These are phyloP conservation scores for Anhinga rufa DNA, from an alignment of 2,113 vertebrate species.

Conservation along the genomic window DNA sequence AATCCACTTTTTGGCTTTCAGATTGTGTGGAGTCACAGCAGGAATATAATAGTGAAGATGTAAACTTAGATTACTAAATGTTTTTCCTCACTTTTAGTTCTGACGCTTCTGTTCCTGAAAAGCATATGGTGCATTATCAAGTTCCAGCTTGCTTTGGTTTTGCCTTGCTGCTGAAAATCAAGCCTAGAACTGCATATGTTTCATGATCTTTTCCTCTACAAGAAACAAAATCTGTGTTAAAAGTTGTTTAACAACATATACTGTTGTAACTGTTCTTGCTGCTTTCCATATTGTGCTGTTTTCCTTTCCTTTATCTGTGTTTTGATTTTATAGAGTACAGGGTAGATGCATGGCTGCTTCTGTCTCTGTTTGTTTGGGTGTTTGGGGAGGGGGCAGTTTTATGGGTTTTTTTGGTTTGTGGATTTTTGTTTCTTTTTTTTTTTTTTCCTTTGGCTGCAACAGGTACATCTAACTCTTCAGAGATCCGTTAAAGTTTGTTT, in stretches of 20 bases:
- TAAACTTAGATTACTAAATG: background rate
- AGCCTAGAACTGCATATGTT: slow-evolving; percentile 1
- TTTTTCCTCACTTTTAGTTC: background rate
- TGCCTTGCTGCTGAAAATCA: background rate
- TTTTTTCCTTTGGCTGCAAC: background rate
- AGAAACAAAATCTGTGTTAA: background rate
- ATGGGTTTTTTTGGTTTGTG: background rate
- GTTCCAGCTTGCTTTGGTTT: slow-evolving; percentile 26
- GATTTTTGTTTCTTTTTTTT: background rate
- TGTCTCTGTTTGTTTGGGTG: background rate
- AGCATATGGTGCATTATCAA: background rate
- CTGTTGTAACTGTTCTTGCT: background rate
- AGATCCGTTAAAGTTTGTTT: background rate
- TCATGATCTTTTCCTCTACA: background rate
- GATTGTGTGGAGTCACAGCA: background rate
- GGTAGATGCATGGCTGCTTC: background rate
- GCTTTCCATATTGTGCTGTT: background rate
- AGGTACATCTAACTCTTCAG: background rate
- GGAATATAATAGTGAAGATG: background rate
- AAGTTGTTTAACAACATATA: background rate
- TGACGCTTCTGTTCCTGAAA: background rate
- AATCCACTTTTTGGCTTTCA: background rate
- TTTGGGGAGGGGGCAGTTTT: background rate
- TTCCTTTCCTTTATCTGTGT: background rate
- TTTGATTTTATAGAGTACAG: background rate